These are phyloP conservation scores for Heterotilapia buettikoferi DNA, from an alignment of 2,113 vertebrate genomes.

Conservation along the genomic window DNA sequence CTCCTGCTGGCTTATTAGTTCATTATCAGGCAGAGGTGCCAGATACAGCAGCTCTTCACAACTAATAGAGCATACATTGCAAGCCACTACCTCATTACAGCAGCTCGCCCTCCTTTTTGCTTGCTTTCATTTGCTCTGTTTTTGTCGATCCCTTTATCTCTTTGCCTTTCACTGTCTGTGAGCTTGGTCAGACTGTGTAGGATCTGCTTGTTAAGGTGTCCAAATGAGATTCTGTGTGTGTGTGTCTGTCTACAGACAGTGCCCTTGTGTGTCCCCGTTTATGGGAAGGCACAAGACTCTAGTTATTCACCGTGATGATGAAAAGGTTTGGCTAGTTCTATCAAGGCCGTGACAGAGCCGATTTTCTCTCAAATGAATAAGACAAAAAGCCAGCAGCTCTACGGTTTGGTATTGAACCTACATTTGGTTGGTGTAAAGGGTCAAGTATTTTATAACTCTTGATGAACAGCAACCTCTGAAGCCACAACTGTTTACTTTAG, in stretches of 20 bases:
- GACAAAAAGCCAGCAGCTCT: background rate
- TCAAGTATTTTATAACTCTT: background rate
- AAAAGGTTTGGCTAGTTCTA: background rate
- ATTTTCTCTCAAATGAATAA: background rate
- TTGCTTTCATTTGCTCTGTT: background rate
- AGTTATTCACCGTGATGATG: background rate
- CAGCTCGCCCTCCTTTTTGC: background rate
- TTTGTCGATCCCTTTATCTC: background rate
- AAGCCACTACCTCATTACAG: conserved; percentile 12
- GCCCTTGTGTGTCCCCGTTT: background rate
- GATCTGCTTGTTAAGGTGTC: background rate
- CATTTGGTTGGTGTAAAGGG: background rate
- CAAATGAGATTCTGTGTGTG: background rate
- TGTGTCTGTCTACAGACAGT: background rate
- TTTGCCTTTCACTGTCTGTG: background rate
- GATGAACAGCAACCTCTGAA: background rate
- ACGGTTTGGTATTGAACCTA: background rate
- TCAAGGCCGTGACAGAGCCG: background rate
- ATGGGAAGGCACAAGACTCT: background rate
- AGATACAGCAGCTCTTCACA: background rate
- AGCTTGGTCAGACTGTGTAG: background rate
- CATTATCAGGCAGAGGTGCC: conserved; percentile 15
- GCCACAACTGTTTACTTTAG: background rate
- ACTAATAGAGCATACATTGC: background rate
- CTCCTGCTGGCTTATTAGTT: conserved; percentile 21